Percentiles rank a stretch among this genome's conserved stretches.
Evolutionary conservation across 1,140 invertebrate genomes (phyloP).

Genomic region (Diprion similis): DNA sequence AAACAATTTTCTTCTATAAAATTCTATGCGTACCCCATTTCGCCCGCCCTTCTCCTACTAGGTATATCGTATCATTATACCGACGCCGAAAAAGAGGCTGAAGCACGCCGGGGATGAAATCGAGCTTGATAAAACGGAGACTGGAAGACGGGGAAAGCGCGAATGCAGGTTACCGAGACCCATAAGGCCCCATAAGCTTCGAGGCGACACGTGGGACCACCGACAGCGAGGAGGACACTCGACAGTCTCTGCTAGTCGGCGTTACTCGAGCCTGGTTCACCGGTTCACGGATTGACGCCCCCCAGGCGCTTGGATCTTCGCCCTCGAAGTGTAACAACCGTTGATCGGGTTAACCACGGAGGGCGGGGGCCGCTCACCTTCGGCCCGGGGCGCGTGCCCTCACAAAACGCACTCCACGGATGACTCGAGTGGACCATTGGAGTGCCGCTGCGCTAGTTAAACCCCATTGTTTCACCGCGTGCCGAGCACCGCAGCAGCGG

Average conservation of each 20-base stretch:
- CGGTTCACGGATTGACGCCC: background rate
- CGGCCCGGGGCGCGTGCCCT: background rate
- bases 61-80: no score
- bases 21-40: no score
- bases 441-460: background rate
- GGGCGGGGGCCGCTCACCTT: background rate
- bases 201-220: no score
- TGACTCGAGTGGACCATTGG: background rate
- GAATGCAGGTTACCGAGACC: no score
- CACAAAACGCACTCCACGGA: constrained; percentile 6
- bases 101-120: background rate
- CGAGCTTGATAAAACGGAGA: no score
- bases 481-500: background rate
- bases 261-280: background rate
- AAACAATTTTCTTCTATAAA: no score
- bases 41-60: no score
- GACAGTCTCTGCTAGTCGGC: no score
- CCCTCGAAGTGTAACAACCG: background rate
- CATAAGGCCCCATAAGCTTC: no score
- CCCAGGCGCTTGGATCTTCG: background rate
- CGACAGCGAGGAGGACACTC: background rate
- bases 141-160: no score
- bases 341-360: background rate
- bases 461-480: background rate
- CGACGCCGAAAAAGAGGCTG: no score